Evolutionary conservation across 2,888 invertebrate genomes (phyloP).

Genomic region (Melinaea marsaeus): DNA sequence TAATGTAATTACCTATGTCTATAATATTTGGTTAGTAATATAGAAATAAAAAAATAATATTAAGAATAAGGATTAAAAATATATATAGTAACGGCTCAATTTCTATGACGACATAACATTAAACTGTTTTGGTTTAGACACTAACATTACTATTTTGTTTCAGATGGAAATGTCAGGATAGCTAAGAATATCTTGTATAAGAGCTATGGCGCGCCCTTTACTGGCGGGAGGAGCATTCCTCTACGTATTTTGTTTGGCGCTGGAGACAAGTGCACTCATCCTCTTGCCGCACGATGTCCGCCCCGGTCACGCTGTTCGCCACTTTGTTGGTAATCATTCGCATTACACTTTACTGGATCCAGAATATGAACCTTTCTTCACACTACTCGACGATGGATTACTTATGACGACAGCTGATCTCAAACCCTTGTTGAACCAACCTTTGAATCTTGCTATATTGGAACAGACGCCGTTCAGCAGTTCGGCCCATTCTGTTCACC

Average conservation of each 20-base stretch:
- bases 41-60: no score
- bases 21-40: no score
- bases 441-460: constrained; percentile 87
- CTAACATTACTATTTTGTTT: constrained; percentile 34
- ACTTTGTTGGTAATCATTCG: constrained; percentile 80
- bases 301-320: constrained; percentile 91
- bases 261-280: constrained; percentile 66
- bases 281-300: constrained; percentile 93
- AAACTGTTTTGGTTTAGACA: not conserved
- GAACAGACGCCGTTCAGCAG: constrained; percentile 90
- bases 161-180: constrained; percentile 70
- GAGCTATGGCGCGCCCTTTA: constrained; percentile 62
- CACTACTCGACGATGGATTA: constrained; percentile 90
- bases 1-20: not conserved
- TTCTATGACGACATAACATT: not conserved
- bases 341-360: constrained; percentile 82
- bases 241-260: constrained; percentile 55
- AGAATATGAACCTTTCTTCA: constrained; percentile 90
- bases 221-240: constrained; percentile 65
- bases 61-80: no score
- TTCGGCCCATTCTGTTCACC: constrained; percentile 86
- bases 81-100: not conserved
- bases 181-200: constrained; percentile 40
- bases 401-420: constrained; percentile 94
- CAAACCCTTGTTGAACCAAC: constrained; percentile 87